Conservation (phyloP, 2,797 vertebrate genomes). For the Crypturellus tataupa region DNA sequence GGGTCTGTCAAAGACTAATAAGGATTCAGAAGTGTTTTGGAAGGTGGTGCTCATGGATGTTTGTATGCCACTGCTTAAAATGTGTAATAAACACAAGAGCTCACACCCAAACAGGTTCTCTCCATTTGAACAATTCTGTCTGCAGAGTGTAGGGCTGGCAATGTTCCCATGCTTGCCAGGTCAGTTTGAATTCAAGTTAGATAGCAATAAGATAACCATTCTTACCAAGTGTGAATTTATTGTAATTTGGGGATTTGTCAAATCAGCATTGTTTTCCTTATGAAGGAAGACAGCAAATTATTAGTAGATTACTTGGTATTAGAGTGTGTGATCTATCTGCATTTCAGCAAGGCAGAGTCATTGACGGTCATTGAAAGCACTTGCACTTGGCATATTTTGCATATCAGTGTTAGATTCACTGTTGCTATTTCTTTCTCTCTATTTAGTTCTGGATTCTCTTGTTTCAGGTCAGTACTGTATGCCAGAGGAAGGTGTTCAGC, state of each 20-base stretch:
- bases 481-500: constrained; percentile 94
- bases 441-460: neutral
- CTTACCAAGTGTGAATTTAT: neutral
- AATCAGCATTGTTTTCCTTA: neutral
- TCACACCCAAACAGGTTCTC: neutral
- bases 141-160: neutral
- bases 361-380: neutral
- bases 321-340: neutral
- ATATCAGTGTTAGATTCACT: neutral
- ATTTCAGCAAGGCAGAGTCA: neutral
- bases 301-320: neutral
- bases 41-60: neutral
- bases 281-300: neutral
- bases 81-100: neutral
- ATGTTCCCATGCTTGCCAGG: neutral
- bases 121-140: accelerated
- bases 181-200: neutral
- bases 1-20: neutral
- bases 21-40: neutral
- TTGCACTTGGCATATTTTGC: neutral
- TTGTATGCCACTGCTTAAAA: neutral
- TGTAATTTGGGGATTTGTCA: neutral
- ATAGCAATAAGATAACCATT: neutral
- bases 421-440: neutral
- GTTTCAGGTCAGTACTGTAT: constrained; percentile 96